Conservation (phyloP, 2,797 vertebrate genomes). For the Australoheros facetus region DNA sequence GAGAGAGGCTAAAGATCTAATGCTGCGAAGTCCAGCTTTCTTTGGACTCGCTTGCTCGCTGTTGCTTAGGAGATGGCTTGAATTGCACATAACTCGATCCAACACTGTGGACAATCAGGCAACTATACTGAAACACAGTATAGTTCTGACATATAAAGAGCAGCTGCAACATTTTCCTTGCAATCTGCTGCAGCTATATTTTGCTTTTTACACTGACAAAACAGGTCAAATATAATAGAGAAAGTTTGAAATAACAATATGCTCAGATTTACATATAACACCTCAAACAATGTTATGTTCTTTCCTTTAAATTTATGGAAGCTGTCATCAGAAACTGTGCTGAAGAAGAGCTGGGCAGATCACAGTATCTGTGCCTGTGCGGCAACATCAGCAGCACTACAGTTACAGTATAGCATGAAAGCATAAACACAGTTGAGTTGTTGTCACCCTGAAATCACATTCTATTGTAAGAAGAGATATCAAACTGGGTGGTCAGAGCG, state of each 20-base stretch:
- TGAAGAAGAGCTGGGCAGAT: background rate
- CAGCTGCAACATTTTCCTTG: conserved; percentile 19
- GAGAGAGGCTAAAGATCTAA: conserved; percentile 47
- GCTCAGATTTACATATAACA: background rate
- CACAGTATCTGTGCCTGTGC: background rate
- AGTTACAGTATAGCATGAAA: conserved; percentile 34
- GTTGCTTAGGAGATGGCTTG: conserved; percentile 60
- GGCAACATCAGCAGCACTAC: background rate
- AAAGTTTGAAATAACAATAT: background rate
- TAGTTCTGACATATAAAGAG: conserved; percentile 1
- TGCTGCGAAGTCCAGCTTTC: conserved; percentile 40
- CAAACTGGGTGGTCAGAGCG: conserved; percentile 61
- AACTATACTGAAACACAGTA: background rate
- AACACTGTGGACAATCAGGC: conserved; percentile 6
- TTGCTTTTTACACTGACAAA: conserved; percentile 10
- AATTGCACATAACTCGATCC: conserved; percentile 40
- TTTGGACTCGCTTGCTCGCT: conserved; percentile 23
- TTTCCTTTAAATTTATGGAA: background rate
- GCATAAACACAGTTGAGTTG: conserved; percentile 40
- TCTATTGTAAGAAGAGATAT: conserved; percentile 49
- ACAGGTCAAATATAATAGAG: background rate
- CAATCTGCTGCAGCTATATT: conserved; percentile 24
- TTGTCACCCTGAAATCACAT: conserved; percentile 37
- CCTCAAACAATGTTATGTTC: background rate
- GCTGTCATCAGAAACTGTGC: background rate